Base-by-base conservation (phyloP, 2,113 vertebrate species). In the Sminthopsis crassicaudata region DNA sequence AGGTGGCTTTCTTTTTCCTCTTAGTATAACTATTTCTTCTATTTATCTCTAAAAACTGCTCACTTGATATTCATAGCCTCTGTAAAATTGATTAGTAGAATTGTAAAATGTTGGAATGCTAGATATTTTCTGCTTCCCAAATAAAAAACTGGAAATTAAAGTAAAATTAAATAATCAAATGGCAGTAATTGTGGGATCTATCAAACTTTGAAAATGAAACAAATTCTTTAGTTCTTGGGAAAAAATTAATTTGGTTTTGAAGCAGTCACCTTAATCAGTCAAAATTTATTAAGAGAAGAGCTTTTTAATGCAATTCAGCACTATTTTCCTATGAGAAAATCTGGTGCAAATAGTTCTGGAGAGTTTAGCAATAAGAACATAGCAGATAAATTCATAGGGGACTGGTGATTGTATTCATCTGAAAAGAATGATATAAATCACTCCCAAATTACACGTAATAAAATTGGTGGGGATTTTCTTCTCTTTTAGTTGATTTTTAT, bases 371-470 rank as follows among this genome's bases (percentile, higher is more conserved):
- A 10, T 7, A 42, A 92, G 19, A 36, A 96, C 24, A 0, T 88
- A 46, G 27, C 23, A 84, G 36, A 95, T 50, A 7, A 52, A 25
- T 92, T 94, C 60, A 42, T 95, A 89, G 27, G 12, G 93, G 93
- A 19, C 90, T 90, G 76, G 14, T 94, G 8, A 26, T 90, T 93
- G n/a, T 95, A 84, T 92, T 96, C 91, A 91, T 96, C 46, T 95
- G 91, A 96, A 95, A 95, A 96, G 93, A 94, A 89, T 89, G 57
- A 94, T 90, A 92, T 3, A 94, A 95, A 53, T 46, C 16, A 91
- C 60, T 90, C 94, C 36, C 76, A 93, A 16, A 11, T 95, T n/a
- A 94, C 90, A 6, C 91, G 84, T 96, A 92, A n/a, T 94, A 96
- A 96, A 52, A 93, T 60, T 60, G 26, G 25, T 84, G 50, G 0